These are phyloP conservation scores for Drosophila burlai DNA, from an alignment of 1,140 invertebrate species.

Conservation along the genomic window DNA sequence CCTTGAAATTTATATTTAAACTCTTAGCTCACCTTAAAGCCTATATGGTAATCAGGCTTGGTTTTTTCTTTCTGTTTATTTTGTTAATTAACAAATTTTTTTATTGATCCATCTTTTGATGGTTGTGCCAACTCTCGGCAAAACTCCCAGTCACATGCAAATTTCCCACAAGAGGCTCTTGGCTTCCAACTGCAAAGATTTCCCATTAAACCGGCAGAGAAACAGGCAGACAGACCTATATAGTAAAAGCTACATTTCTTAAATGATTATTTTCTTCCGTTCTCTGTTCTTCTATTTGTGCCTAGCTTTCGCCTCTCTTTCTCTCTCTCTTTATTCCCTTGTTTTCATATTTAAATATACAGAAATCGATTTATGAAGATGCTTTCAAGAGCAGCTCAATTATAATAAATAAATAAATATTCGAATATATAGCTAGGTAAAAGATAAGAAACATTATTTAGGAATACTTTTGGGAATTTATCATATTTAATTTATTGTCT, in stretches of 20 bases:
- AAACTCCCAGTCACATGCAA: conserved; percentile 2
- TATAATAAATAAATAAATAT: neutral
- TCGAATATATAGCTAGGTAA: no score
- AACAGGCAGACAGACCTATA: neutral
- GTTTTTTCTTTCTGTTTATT: neutral
- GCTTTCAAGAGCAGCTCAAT: conserved; percentile 1
- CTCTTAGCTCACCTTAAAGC: neutral
- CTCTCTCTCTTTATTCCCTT: neutral
- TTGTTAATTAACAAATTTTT: neutral
- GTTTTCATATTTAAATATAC: neutral
- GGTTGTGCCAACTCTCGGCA: neutral
- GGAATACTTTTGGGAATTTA: neutral
- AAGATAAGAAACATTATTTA: neutral
- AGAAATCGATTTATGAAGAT: conserved; percentile 1
- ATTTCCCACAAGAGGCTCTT: conserved; percentile 9
- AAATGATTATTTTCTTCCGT: conserved; percentile 40
- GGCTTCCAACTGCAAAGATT: neutral
- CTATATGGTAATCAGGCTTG: neutral
- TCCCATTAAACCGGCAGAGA: conserved; percentile 11
- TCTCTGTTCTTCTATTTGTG: conserved; percentile 26
- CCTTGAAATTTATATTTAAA: neutral
- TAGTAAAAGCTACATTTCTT: conserved; percentile 11
- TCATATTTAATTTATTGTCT: neutral
- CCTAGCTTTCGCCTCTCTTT: conserved; percentile 15
- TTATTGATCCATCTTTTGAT: neutral